These are phyloP conservation scores for Hetaerina americana DNA, from an alignment of 1,140 invertebrate genomes.

Conservation along the genomic window DNA sequence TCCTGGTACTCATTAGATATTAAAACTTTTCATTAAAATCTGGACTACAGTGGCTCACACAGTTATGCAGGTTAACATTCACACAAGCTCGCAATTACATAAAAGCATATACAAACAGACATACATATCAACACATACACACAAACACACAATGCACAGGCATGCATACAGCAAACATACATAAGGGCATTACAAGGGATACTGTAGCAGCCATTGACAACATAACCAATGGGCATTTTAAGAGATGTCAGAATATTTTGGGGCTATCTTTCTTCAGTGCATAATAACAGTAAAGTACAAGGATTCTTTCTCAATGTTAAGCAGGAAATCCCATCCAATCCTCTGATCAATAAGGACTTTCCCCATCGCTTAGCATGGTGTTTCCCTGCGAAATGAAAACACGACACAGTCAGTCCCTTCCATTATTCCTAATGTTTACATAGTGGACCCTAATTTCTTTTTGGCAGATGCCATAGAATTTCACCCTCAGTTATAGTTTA, in stretches of 20 bases:
- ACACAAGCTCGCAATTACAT: neutral
- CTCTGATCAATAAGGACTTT: neutral
- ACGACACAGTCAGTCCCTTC: neutral
- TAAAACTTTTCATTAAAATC: constrained; percentile 1
- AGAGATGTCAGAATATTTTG: neutral
- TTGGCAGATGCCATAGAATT: neutral
- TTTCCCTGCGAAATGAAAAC: neutral
- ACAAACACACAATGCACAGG: neutral
- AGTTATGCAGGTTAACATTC: neutral
- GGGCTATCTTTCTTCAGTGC: neutral
- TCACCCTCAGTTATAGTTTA: no score
- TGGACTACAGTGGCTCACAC: neutral
- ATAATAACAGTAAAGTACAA: neutral
- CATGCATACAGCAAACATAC: neutral
- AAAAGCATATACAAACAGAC: neutral
- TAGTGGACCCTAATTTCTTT: neutral
- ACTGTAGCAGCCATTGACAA: neutral
- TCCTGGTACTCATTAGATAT: neutral
- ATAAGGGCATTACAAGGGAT: neutral
- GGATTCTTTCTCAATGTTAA: neutral
- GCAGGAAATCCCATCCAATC: neutral
- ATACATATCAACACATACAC: neutral
- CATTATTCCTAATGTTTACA: neutral
- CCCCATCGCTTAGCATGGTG: neutral
- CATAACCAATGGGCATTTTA: neutral